Base-by-base conservation (phyloP, 2,888 invertebrate genomes). In the Carcina quercana region DNA sequence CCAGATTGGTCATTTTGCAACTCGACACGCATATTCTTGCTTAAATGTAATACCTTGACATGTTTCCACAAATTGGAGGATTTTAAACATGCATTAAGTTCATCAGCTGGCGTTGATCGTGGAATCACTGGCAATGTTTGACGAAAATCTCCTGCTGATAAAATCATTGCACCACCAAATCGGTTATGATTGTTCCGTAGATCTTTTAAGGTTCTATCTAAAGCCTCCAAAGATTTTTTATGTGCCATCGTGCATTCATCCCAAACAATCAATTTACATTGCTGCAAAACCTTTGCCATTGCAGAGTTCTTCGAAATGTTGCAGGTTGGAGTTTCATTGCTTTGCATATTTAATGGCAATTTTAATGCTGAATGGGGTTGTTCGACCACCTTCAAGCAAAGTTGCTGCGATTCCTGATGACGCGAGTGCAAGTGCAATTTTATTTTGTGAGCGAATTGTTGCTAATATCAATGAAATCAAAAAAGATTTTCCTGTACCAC, bases 111-210 rank as follows among this genome's bases (percentile, higher is more conserved):
- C 20, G 45, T 48, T 30, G 42, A 42, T 30, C 40, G 33, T 8
- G 44, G 43, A 40, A 49, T 47, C 5, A 48, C 50, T 33, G 47
- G 47, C n/a, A 50, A 30, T 17, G 56, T 56, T 49, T 59, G 60
- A 6, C 53, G 43, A 40, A 63, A 62, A 59, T 62, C 59, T 19
- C 55, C 57, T 39, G 57, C 30, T 17, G 59, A 42, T 29, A 62
- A 32, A 39, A 59, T 49, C 41, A 56, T 40, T 15, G 45, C 44
- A 15, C 55, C 54, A 37, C 56, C 59, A 44, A 62, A 51, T 10
- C 11, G 32, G 22, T 43, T 45, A 13, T 48, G 37, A 34, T 47
- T 42, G 8, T 38, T 25, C 15, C 45, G 43, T 11, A 50, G 15
- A 42, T 45, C 42, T 45, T 44, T 36, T 17, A 48, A 38, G n/a